These are phyloP conservation scores for Stegophylla sp. DNA, from an alignment of 2,888 invertebrate genomes.

Conservation along the genomic window DNA sequence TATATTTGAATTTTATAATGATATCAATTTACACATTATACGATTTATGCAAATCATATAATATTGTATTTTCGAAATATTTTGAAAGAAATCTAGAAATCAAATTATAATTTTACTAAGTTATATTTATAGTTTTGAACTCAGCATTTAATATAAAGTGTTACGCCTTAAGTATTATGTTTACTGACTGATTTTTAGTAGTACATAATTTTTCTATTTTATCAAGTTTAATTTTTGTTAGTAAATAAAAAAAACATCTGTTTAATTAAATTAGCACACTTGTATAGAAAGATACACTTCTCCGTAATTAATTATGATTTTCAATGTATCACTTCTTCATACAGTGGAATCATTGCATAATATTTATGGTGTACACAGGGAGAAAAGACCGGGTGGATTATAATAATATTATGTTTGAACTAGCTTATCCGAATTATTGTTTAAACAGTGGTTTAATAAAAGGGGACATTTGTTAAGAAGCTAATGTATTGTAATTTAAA, in stretches of 20 bases:
- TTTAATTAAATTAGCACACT: neutral
- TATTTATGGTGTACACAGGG: neutral
- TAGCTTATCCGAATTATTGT: conserved; percentile 51
- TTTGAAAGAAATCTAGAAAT: no score
- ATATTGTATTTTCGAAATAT: no score
- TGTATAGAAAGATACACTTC: neutral
- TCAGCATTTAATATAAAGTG: no score
- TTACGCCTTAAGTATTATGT: no score
- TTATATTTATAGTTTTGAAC: no score
- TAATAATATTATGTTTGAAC: conserved; percentile 36
- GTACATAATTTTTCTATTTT: no score
- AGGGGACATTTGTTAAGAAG: conserved; percentile 21
- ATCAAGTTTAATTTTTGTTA: no score
- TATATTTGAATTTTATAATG: no score
- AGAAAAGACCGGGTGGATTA: neutral
- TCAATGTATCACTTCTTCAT: neutral
- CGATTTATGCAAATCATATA: no score
- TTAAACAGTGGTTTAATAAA: conserved; percentile 46
- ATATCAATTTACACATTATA: no score
- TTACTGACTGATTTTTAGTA: no score
- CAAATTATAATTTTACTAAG: no score
- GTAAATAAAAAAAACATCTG: neutral
- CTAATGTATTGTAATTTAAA: conserved; percentile 15
- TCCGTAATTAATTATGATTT: neutral
- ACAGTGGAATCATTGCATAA: conserved; percentile 26